A percentile compares a stretch with the other conserved stretches of the same genome.
Evolutionary conservation across 2,113 vertebrate genomes (phyloP).

Genomic region (Amblyopsis rosae): DNA sequence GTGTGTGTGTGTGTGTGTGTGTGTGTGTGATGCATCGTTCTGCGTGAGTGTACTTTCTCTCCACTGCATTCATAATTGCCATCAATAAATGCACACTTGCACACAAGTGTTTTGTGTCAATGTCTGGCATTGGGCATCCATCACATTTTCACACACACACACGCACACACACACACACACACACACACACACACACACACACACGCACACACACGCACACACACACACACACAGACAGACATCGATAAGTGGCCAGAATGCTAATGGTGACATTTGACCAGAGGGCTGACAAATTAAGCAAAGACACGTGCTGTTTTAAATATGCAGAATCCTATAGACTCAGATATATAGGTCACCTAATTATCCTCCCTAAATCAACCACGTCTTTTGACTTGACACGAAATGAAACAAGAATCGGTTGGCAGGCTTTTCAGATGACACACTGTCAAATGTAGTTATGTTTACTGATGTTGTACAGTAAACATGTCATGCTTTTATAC

Average conservation of each 20-base stretch:
- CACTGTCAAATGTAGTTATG: too few relatives aligned
- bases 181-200: constrained; percentile 5
- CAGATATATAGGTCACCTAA: constrained; percentile 19
- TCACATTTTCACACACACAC: constrained; percentile 75
- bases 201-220: constrained; percentile 54
- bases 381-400: not conserved
- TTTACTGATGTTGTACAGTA: too few relatives aligned
- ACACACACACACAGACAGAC: constrained; percentile 56
- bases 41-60: constrained; percentile 73
- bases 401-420: too few relatives aligned
- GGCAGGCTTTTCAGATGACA: too few relatives aligned
- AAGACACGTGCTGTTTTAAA: constrained; percentile 81
- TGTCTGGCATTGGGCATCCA: constrained; percentile 85
- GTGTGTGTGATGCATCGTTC: constrained; percentile 32
- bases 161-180: not conserved
- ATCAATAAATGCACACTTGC: constrained; percentile 75
- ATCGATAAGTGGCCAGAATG: constrained; percentile 90
- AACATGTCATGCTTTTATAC: too few relatives aligned
- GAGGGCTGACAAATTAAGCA: constrained; percentile 84
- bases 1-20: constrained; percentile 9
- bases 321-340: constrained; percentile 53
- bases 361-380: not conserved
- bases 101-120: constrained; percentile 54
- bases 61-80: constrained; percentile 84
- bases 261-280: constrained; percentile 84